Percentiles rank a stretch among this genome's conserved stretches.
These are phyloP conservation scores for Halcyon smyrnensis DNA, from an alignment of 2,797 vertebrate genomes.

Conservation along the genomic window DNA sequence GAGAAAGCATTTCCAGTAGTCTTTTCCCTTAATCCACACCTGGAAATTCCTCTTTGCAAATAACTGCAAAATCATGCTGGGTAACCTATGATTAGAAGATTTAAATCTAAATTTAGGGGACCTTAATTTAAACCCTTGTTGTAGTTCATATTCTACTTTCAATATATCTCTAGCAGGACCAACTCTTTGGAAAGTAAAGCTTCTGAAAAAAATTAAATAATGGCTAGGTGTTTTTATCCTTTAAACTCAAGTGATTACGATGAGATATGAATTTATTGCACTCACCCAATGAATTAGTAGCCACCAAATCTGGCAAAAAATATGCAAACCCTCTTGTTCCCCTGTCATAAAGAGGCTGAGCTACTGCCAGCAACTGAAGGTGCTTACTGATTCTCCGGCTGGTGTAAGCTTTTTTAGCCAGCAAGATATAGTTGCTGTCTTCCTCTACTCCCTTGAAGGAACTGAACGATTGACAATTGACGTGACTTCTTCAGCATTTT, in stretches of 20 bases:
- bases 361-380: background rate
- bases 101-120: no score
- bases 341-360: background rate
- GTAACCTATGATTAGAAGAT: background rate
- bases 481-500: background rate
- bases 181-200: background rate
- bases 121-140: background rate
- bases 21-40: background rate
- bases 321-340: background rate
- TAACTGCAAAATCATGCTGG: background rate
- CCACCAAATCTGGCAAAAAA: background rate
- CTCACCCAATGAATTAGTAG: background rate
- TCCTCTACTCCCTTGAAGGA: background rate
- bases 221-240: background rate
- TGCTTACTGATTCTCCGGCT: rapidly evolving
- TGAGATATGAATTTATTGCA: background rate
- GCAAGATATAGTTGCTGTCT: background rate
- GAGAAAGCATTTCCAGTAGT: background rate
- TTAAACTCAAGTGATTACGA: background rate
- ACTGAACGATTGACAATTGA: background rate
- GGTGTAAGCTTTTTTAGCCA: background rate
- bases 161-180: background rate
- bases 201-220: background rate
- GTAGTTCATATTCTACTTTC: background rate
- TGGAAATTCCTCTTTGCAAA: background rate